These are phyloP conservation scores for Larimichthys polyactis DNA, from an alignment of 2,113 vertebrate genomes.

Conservation along the genomic window DNA sequence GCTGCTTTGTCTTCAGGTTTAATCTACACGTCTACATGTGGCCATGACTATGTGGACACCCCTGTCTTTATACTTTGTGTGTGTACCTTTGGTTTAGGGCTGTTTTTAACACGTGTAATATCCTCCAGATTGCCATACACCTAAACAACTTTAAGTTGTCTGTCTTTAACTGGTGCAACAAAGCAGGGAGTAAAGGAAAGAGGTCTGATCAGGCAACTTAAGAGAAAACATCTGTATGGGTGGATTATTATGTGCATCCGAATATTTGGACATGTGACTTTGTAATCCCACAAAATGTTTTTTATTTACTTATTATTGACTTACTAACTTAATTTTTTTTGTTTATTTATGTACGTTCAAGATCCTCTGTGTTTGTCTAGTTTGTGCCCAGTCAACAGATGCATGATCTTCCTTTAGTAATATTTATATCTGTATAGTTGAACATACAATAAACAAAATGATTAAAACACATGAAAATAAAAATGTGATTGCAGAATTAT, in stretches of 20 bases:
- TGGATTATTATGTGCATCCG: not conserved
- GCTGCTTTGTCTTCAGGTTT: not conserved
- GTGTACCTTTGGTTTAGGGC: no score
- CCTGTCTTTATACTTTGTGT: not conserved
- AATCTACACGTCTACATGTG: not conserved
- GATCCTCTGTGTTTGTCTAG: not conserved
- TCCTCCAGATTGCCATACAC: no score
- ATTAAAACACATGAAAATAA: not conserved
- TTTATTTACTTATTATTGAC: not conserved
- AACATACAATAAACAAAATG: slow-evolving; percentile 1
- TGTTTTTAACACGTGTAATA: no score
- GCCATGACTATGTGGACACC: not conserved
- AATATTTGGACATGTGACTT: no score
- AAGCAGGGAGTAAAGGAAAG: not conserved
- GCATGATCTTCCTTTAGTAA: not conserved
- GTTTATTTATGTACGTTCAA: not conserved
- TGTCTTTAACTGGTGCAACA: not conserved
- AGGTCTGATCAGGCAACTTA: not conserved
- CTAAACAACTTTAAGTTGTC: no score
- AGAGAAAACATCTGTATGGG: not conserved
- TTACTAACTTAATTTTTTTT: not conserved
- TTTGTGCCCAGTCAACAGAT: not conserved
- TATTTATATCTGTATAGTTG: not conserved
- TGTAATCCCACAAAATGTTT: no score
- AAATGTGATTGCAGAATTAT: not conserved